Base-by-base conservation (phyloP, 1,140 invertebrate genomes). In the Atta texana region DNA sequence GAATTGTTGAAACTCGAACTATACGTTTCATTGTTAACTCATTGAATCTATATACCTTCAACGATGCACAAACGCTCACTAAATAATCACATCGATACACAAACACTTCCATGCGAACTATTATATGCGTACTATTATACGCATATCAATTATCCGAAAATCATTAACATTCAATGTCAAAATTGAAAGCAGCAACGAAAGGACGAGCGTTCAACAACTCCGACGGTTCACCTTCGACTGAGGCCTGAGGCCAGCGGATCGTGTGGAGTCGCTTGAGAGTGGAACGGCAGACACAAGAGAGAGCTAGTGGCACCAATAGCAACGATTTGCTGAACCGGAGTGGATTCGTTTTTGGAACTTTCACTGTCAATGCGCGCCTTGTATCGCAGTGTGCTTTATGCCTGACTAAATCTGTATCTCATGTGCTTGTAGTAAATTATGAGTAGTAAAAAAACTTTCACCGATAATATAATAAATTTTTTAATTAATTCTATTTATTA, bases 341-440 rank as follows among this genome's bases (percentile, higher is more conserved):
- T 24, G 51, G 51, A 81, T 57, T 8, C 31, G 77, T 28, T 75
- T 89, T 53, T 68, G 69, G 66, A 85, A 91, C 93, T 94, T 94
- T 94, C 93, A 93, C 93, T 93, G 92, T 93, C 92, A 90, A 87
- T 87, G 90, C 80, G 90, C 89, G 91, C 89, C 92, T 89, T 87
- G 81, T 88, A 87, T 86, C 66, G 66, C 85, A 59, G 77, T 86
- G 86, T 88, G 78, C 63, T 82, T 66, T 72, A 66, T 82, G 85
- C 55, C 86, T 85, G 61, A 44, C 55, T 44, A 63, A 77, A 44
- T 16, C 21, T 31, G 10, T 1, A 1, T 14, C 24, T 21, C 18
- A 2, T 57, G 55, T 57, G 39, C 8, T 55, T n/a, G 12, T 34
- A 34, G 2, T 74, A 57, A 28, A 59, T 8, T 75, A 3, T 39